phyloP scores from a whole-genome alignment of 2,797 vertebrate species.

The Crocidura indochinensis region DNA sequence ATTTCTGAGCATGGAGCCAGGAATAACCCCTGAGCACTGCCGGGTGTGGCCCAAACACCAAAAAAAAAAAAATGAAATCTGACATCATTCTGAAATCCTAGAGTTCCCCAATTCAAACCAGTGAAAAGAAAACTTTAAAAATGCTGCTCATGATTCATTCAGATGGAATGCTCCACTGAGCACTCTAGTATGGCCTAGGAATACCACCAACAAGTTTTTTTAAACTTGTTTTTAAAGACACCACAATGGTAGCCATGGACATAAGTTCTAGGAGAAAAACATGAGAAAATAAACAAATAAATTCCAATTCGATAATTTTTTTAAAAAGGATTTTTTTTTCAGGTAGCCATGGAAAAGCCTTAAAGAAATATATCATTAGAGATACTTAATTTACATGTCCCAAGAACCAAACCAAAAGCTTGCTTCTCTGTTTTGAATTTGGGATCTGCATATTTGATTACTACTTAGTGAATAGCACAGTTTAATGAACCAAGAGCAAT shows the following conservation, averaged over 20 bases:
- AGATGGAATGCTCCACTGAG: constrained; percentile 30
- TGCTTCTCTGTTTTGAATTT: neutral
- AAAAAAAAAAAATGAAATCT: no score
- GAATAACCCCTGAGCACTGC: no score
- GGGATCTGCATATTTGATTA: neutral
- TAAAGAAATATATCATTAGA: constrained; percentile 4
- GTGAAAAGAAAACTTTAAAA: constrained; percentile 57
- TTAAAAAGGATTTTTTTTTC: neutral
- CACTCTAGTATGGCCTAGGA: neutral
- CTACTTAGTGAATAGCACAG: neutral
- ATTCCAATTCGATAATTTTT: constrained; percentile 57
- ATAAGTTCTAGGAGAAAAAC: constrained; percentile 41
- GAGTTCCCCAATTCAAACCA: neutral
- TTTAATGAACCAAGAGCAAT: neutral
- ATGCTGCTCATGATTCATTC: constrained; percentile 24
- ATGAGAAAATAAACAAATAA: constrained; percentile 62
- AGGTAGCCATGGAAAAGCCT: constrained; percentile 17
- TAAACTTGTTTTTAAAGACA: constrained; percentile 16
- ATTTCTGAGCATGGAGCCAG: no score
- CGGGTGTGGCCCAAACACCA: no score
- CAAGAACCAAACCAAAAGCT: neutral
- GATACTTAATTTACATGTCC: constrained; percentile 17
- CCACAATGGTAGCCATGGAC: constrained; percentile 8
- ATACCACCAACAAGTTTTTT: constrained; percentile 57
- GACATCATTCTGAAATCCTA: neutral